Evolutionary conservation across 2,113 vertebrate genomes (phyloP), one percentile per base, ranked within the genome.

Genomic region (Tenrec ecaudatus): DNA sequence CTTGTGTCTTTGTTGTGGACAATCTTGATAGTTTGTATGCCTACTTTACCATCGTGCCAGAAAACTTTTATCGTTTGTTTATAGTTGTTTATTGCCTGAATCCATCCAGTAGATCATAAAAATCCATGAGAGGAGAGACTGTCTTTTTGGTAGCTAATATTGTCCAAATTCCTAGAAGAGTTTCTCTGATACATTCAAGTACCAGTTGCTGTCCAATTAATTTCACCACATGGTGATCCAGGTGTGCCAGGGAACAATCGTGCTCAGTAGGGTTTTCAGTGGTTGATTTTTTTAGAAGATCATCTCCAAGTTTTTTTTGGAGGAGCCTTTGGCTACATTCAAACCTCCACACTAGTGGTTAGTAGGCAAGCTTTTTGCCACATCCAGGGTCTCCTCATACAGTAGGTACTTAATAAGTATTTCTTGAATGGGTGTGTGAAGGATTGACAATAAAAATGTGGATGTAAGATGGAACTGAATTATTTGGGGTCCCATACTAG

Each of bases 31-130:
- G 7, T 40, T 40, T 40, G 40, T 40, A 53, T 53, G 47, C 47
- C 47, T 53, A 53, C 6, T 53, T 53, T 53, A 53, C 47, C 47
- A 53, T 53, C 47, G 6, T 53, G 47, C 9, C 9, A 53, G 47
- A 53, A 40, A 66, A 29, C 25, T 27, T 8, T 20, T 77, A 62
- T 58, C 40, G 16, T 57, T 20, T 29, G 9, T 71, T 64, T 85
- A 53, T 47, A 76, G 66, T 38, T 78, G 71, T 47, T 88, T 60
- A 82, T 90, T 66, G 76, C 53, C 77, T 58, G 19, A 58, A 16
- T 47, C 27, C 40, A 62, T 79, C 64, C 15, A 89, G 81, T 81
- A 84, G 36, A 83, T 58, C 57, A 27, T 68, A 53, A 90, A 94
- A 40, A 27, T 60, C 87, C 68, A 0, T 0, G 5, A 47, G 29